These are phyloP conservation scores for Apostichopus californicus DNA, from an alignment of 35 echinoderm and acorn worm genomes.

Conservation along the genomic window DNA sequence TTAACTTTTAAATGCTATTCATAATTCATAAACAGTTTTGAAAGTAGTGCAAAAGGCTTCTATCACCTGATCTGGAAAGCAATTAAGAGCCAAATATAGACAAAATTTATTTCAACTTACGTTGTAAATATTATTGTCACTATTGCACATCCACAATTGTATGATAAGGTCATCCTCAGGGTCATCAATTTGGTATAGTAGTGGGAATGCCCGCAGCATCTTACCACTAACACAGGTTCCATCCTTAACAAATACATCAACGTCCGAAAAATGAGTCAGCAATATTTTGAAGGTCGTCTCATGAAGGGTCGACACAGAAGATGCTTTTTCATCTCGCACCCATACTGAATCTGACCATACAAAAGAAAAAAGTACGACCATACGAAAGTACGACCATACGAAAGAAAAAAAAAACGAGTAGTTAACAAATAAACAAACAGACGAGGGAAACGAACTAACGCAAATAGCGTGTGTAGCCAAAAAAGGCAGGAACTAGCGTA, in stretches of 20 bases:
- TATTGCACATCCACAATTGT: background rate
- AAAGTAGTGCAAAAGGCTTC: no score
- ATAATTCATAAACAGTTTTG: no score
- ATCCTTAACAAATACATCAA: background rate
- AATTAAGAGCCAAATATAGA: no score
- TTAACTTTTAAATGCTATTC: no score
- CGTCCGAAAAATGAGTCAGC: background rate
- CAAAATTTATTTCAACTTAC: background rate
- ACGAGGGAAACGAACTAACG: no score
- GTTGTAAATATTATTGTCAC: background rate
- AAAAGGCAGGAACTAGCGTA: no score
- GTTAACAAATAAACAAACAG: no score
- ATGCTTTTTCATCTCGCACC: background rate
- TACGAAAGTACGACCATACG: no score
- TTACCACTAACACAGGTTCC: background rate
- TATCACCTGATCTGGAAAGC: no score
- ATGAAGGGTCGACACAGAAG: background rate
- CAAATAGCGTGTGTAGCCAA: no score
- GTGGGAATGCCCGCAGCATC: background rate
- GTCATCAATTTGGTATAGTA: background rate
- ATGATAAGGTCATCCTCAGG: background rate
- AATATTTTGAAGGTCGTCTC: background rate
- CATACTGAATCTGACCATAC: background rate
- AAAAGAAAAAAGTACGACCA: no score
- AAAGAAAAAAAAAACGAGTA: no score